Base-by-base conservation (phyloP, 1,140 invertebrate species). In the Bombus fervidus region DNA sequence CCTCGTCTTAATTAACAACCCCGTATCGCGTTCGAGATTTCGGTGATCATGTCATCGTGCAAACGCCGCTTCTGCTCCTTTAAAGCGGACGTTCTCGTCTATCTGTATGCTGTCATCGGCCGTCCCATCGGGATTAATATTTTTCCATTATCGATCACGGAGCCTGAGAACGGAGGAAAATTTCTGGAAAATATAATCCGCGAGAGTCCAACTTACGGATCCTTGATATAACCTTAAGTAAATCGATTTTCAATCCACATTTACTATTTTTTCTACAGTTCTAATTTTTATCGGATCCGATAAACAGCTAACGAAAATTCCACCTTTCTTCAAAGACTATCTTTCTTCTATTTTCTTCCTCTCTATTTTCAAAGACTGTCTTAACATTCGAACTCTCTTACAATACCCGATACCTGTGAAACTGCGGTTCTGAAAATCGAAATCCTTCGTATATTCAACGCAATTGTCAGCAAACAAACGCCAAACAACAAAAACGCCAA, bases 1-100 rank as follows among this genome's bases (percentile, higher is more conserved):
- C 76, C 75, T 80, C 75, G 66, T 84, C 81, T 78, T 59, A 85
- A 88, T 88, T 88, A 88, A 88, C 83, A 80, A 76, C 72, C 57
- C 53, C 34, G 68, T 43, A 53, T 84, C 86, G 75, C 41, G 47
- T 87, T 76, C 62, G 74, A 41, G 83, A 86, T 87, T 87, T 76
- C 53, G 74, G 25, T 59, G 74, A 76, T 76, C 39, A 76, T 86
- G 66, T 73, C 71, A 80, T 87, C 85, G 39, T 78, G 31, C 28
- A 31, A 28, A 57, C 53, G 31, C 31, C 59, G 31, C 28, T 12
- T 47, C 59, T 75, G 37, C 75, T 28, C 64, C 28, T 59, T 75
- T 86, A 86, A 86, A 87, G 76, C 34, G 47, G 47, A 87, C 57
- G 15, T 34, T 13, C 13, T 59, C 47, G 15, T 28, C 31, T 39